Conservation (phyloP, 2,113 vertebrate genomes). For the Periophthalmus modestus region DNA sequence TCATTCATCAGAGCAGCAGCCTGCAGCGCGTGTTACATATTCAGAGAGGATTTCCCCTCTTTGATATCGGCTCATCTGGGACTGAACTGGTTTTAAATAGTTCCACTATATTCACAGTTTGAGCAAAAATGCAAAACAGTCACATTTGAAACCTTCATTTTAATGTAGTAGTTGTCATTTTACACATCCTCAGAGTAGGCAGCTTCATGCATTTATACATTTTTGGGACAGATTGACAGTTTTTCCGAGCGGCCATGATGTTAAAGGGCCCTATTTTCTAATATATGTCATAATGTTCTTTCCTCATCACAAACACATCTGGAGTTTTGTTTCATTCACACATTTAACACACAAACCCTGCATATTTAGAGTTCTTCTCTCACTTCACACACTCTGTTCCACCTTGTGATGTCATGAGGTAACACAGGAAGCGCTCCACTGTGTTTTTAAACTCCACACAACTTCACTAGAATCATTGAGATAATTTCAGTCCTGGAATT, state of each 20-base stretch:
- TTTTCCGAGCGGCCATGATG: background rate
- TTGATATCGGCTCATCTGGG: constrained; percentile 28
- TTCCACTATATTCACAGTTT: background rate
- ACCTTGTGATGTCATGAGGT: too few relatives aligned
- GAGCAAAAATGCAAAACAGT: background rate
- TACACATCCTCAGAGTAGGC: background rate
- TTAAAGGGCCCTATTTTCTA: too few relatives aligned
- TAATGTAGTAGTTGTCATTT: background rate
- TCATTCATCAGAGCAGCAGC: constrained; percentile 20
- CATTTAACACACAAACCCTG: too few relatives aligned
- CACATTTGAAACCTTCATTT: background rate
- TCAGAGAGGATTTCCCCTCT: constrained; percentile 39
- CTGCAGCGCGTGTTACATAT: constrained; percentile 5
- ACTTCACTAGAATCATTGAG: too few relatives aligned
- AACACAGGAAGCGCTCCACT: too few relatives aligned
- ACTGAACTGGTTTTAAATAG: constrained; percentile 17
- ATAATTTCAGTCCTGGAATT: too few relatives aligned
- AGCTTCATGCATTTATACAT: background rate
- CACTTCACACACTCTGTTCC: too few relatives aligned
- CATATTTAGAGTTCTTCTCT: too few relatives aligned
- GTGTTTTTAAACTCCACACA: too few relatives aligned
- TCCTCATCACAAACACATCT: too few relatives aligned
- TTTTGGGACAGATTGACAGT: background rate
- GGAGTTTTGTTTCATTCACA: too few relatives aligned
- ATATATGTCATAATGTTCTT: too few relatives aligned